Evolutionary conservation across 1,140 invertebrate species (phyloP).

Genomic region (Melitaea cinxia): DNA sequence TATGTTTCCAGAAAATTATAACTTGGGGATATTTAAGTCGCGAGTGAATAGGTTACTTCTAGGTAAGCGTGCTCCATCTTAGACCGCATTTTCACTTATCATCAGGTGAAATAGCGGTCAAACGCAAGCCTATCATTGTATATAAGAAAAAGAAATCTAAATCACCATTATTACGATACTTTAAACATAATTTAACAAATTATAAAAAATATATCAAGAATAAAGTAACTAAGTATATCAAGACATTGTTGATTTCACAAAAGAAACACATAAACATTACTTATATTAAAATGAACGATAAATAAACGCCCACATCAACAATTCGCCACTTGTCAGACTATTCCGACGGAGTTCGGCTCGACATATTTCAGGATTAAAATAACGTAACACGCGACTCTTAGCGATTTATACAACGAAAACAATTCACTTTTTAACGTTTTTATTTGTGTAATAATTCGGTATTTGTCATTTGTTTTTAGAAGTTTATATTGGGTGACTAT

Average conservation of each 20-base stretch:
- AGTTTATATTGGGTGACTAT: neutral
- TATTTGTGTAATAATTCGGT: neutral
- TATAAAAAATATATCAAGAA: no score
- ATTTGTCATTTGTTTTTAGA: neutral
- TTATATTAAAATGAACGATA: neutral
- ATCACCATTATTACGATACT: no score
- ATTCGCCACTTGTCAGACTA: constrained; percentile 19
- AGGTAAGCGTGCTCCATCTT: no score
- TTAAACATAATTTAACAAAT: no score
- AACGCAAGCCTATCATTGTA: no score
- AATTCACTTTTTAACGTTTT: constrained; percentile 9
- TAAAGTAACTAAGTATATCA: neutral
- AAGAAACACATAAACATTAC: constrained; percentile 3
- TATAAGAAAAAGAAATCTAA: no score
- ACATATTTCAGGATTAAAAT: constrained; percentile 26
- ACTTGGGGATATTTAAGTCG: no score
- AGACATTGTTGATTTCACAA: neutral
- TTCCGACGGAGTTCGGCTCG: constrained; percentile 10
- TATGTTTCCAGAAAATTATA: no score
- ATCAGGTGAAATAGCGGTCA: no score
- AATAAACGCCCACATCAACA: constrained; percentile 13
- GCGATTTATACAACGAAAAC: constrained; percentile 19
- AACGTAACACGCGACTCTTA: neutral
- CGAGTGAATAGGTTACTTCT: no score
- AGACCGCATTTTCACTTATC: no score